Base-by-base conservation (phyloP, 2,888 invertebrate genomes). In the Yponomeuta sedellus region DNA sequence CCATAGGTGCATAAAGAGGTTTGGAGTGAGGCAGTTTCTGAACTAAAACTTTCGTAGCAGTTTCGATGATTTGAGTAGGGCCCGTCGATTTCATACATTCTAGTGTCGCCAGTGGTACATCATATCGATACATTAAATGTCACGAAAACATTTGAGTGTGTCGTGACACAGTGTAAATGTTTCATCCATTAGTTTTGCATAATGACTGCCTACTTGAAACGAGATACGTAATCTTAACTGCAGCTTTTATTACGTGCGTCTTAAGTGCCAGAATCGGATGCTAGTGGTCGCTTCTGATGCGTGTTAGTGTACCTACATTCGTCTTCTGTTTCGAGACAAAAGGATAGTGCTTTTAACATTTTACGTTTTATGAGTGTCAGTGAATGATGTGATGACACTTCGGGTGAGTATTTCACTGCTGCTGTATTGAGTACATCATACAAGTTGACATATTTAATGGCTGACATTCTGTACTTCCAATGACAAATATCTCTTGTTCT, bases 161-260 rank as follows among this genome's bases (percentile, higher is more conserved):
- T 82, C 83, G 80, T 82, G 82, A 81, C 82, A 75, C 77, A 79
- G 76, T 74, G 76, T 78, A 77, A 82, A 80, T 77, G 77, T 75
- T 69, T 67, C 72, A 70, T 77, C 79, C 83, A 83, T 83, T 82
- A 82, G 76, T 70, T 69, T 70, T 71, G 74, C 73, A 75, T 79
- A 79, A 76, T 77, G 75, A 76, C 71, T 77, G 75, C 76, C 71
- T 73, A 68, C 67, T 64, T 64, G 64, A 59, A 59, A 59, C 25
- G 59, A 59, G 59, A 59, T 66, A 64, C 63, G 69, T 65, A 22
- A 34, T 34, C 34, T 34, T 4, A 34, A 34, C 34, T 16, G 16
- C 44, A 52, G 16, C 44, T 52, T 16, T 52, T 52, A 5, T 52
- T 52, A 16, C 12, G 16, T 16, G 44, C 16, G 44, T 52, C 44